Conservation (phyloP, 2,888 invertebrate species). For the Megamerina dolium region DNA sequence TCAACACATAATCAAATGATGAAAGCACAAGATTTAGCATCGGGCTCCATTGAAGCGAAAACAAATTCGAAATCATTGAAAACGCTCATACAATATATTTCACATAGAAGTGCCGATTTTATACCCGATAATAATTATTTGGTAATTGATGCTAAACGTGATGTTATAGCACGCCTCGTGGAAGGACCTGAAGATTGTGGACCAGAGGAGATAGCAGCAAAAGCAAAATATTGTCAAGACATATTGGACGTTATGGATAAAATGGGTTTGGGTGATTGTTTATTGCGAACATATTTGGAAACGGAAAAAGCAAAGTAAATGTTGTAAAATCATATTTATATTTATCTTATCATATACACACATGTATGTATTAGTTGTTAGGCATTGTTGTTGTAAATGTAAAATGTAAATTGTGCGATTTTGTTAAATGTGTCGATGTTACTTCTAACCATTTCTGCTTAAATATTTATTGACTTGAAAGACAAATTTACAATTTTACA, state of each 20-base stretch:
- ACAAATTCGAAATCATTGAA: constrained; percentile 36
- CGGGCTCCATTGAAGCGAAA: constrained; percentile 45
- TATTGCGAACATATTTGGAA: constrained; percentile 41
- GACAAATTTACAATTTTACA: no score
- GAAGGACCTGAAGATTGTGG: constrained; percentile 36
- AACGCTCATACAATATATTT: constrained; percentile 39
- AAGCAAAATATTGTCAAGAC: constrained; percentile 40
- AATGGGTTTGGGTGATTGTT: constrained; percentile 43
- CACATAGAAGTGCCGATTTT: constrained; percentile 40
- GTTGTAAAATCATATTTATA: no score
- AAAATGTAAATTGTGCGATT: not conserved
- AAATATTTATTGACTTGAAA: no score
- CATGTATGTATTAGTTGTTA: constrained; percentile 11
- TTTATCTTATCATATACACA: not conserved
- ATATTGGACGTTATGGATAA: constrained; percentile 42
- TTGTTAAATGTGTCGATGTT: no score
- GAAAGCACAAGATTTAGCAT: constrained; percentile 44
- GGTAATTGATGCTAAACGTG: constrained; percentile 43
- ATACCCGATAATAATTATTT: constrained; percentile 44
- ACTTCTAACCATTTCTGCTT: no score
- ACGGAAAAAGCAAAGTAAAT: constrained; percentile 25
- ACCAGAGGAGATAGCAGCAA: constrained; percentile 33
- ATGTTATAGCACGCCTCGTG: constrained; percentile 36
- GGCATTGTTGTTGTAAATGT: not conserved
- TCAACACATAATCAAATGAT: constrained; percentile 41